Evolutionary conservation across 2,113 vertebrate genomes (phyloP).

Genomic region (Bambusicola thoracicus): DNA sequence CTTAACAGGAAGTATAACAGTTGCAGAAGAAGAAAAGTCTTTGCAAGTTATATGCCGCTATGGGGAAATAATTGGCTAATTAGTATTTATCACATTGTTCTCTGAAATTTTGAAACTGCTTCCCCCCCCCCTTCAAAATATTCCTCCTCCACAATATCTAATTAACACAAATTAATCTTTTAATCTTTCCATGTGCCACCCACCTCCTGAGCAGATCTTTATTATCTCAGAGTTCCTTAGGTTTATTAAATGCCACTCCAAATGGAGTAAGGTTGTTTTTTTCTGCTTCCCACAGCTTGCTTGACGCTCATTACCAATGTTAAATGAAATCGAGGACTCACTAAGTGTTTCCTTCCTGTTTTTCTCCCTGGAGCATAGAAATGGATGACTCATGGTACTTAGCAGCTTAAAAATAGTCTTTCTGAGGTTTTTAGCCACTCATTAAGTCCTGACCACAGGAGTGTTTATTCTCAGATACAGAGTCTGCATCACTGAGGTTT

Average conservation of each 20-base stretch:
- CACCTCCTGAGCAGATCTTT: slow-evolving; percentile 33
- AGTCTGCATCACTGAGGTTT: not conserved
- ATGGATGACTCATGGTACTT: slow-evolving; percentile 57
- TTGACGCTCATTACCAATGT: slow-evolving; percentile 25
- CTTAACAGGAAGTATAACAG: slow-evolving; percentile 44
- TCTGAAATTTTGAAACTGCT: slow-evolving; percentile 34
- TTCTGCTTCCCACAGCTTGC: slow-evolving; percentile 49
- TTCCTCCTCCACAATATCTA: slow-evolving; percentile 52
- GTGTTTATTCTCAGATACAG: not conserved
- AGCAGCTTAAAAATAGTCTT: slow-evolving; percentile 34
- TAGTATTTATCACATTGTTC: slow-evolving; percentile 62
- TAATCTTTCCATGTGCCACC: slow-evolving; percentile 53
- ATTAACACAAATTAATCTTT: slow-evolving; percentile 64
- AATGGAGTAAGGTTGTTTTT: slow-evolving; percentile 45
- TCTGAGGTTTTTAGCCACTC: slow-evolving; percentile 15
- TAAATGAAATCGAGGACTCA: not conserved
- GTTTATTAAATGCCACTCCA: slow-evolving; percentile 57
- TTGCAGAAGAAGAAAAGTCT: slow-evolving; percentile 26
- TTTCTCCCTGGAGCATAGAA: slow-evolving; percentile 1
- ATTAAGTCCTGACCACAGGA: not conserved
- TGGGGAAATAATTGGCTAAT: slow-evolving; percentile 57
- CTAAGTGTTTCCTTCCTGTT: slow-evolving; percentile 61
- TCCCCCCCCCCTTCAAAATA: slow-evolving; percentile 33
- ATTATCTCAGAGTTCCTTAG: slow-evolving; percentile 26
- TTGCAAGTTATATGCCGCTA: slow-evolving; percentile 21